Percentiles rank a stretch among this genome's conserved stretches.
phyloP scores from a whole-genome alignment of 2,888 invertebrate species.

The Coenonympha glycerion region DNA sequence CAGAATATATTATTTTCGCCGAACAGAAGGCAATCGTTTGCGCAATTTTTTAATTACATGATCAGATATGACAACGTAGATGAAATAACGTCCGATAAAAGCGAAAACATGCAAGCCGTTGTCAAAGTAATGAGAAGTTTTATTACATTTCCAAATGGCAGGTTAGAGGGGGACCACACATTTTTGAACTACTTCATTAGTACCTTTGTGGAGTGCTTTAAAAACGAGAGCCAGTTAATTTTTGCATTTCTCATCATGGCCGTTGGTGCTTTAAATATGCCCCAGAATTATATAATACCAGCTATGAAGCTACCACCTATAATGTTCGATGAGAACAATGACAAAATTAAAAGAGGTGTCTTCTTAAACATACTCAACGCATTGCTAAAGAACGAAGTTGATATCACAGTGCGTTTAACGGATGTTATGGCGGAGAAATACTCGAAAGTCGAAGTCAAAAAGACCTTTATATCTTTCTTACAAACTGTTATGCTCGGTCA shows the following conservation, averaged over 20 bases:
- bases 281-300: constrained; percentile 55
- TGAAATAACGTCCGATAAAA: constrained; percentile 57
- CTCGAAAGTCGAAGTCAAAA: constrained; percentile 58
- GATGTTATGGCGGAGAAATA: constrained; percentile 58
- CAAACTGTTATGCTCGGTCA: constrained; percentile 58
- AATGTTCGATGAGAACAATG: constrained; percentile 44
- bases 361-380: constrained; percentile 57
- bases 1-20: constrained; percentile 55
- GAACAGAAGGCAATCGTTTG: constrained; percentile 52
- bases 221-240: constrained; percentile 54
- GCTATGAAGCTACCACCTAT: constrained; percentile 49
- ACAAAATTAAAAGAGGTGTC: constrained; percentile 53
- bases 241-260: constrained; percentile 64
- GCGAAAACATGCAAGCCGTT: constrained; percentile 64
- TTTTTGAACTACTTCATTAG: constrained; percentile 58
- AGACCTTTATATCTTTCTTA: constrained; percentile 54
- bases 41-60: constrained; percentile 55
- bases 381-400: constrained; percentile 54
- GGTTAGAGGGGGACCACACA: constrained; percentile 40
- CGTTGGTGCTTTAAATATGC: constrained; percentile 48
- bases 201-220: constrained; percentile 55
- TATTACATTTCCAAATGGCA: constrained; percentile 52
- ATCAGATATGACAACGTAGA: constrained; percentile 58
- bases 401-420: constrained; percentile 55
- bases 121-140: constrained; percentile 62